Conservation (phyloP, 2,113 vertebrate species). For the Entosphenus tridentatus region DNA sequence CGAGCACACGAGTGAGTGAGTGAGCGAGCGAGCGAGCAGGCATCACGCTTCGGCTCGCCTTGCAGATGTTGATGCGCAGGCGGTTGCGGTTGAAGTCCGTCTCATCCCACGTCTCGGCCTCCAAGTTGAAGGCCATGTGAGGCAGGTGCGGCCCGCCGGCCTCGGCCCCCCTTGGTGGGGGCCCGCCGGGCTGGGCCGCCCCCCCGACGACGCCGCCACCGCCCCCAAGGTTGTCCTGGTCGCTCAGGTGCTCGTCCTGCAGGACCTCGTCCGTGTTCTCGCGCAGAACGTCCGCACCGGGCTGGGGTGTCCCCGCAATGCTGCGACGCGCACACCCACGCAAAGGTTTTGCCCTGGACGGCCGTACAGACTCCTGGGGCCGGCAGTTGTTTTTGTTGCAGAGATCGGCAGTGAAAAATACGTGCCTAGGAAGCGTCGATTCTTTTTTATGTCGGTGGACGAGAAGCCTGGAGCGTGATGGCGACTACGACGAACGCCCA, state of each 20-base stretch:
- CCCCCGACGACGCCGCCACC: neutral
- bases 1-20: neutral
- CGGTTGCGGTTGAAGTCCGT: slow-evolving; percentile 95
- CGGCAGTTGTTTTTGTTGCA: too few relatives aligned
- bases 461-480: too few relatives aligned
- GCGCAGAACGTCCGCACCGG: slow-evolving; percentile 49
- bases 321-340: neutral
- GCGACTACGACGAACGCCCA: too few relatives aligned
- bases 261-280: slow-evolving; percentile 92
- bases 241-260: slow-evolving; percentile 81
- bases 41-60: slow-evolving; percentile 28
- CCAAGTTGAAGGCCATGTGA: slow-evolving; percentile 24
- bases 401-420: too few relatives aligned
- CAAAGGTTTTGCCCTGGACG: too few relatives aligned
- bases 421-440: too few relatives aligned
- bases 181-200: slow-evolving; percentile 40
- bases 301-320: slow-evolving; percentile 35
- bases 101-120: slow-evolving; percentile 72
- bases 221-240: slow-evolving; percentile 64
- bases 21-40: too few relatives aligned
- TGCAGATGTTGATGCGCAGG: slow-evolving; percentile 91
- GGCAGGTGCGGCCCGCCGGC: slow-evolving; percentile 27
- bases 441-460: too few relatives aligned
- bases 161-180: slow-evolving; percentile 13
- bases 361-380: too few relatives aligned